A percentile compares a stretch with the other conserved stretches of the same genome.
Evolutionary conservation across 1,140 invertebrate genomes (phyloP).

Genomic region (Portunus trituberculatus): DNA sequence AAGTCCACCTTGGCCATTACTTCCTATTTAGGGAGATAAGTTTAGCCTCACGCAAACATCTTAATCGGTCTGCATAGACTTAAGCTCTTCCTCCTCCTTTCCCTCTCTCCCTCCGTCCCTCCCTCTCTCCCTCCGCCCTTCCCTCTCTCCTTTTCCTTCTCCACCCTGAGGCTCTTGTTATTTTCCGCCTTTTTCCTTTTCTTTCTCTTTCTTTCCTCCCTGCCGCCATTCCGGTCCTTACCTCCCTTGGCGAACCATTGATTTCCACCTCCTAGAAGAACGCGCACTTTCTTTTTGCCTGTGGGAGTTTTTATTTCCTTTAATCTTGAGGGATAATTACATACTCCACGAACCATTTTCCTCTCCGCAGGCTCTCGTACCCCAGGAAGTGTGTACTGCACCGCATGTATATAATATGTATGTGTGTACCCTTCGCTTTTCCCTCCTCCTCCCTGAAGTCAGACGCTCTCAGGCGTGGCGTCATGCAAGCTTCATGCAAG

Average conservation of each 20-base stretch:
- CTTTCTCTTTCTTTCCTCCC: background rate
- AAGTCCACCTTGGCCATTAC: background rate
- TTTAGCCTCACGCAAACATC: background rate
- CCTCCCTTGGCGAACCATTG: conserved; percentile 4
- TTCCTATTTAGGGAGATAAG: background rate
- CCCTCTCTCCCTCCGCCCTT: background rate
- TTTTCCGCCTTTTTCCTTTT: background rate
- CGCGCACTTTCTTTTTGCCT: background rate
- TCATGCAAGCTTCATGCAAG: no score
- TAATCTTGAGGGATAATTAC: background rate
- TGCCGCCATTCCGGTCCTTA: background rate
- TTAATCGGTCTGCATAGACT: background rate
- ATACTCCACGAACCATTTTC: background rate
- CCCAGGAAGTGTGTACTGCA: background rate
- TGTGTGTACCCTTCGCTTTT: background rate
- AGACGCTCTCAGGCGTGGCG: no score
- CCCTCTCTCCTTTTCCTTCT: background rate
- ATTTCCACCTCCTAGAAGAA: conserved; percentile 1
- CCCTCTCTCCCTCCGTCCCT: background rate
- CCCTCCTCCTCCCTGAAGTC: background rate
- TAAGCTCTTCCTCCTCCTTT: background rate
- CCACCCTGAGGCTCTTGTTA: background rate
- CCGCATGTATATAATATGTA: no score
- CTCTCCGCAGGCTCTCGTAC: background rate
- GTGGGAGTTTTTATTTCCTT: background rate